Evolutionary conservation across 2,113 vertebrate species (phyloP).

Genomic region (Phylloscopus trochilus): DNA sequence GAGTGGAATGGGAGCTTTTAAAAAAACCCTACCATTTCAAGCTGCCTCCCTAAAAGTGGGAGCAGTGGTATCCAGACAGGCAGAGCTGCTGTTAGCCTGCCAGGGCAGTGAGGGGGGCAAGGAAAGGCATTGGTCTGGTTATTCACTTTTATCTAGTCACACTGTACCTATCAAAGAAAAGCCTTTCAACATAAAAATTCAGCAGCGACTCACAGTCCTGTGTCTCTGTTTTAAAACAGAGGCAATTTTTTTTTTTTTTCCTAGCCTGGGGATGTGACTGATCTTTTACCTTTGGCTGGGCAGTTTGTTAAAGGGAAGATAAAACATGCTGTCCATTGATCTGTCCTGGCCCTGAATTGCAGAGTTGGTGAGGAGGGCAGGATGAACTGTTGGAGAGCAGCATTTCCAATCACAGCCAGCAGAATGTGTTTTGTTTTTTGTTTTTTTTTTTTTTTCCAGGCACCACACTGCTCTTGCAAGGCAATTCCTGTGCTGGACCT

Average conservation of each 20-base stretch:
- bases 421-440: too few species aligned
- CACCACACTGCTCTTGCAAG: not conserved
- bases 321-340: not conserved
- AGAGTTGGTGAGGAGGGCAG: not conserved
- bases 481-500: not conserved
- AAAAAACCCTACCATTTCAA: not conserved
- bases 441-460: not conserved
- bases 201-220: not conserved
- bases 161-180: not conserved
- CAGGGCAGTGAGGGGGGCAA: not conserved
- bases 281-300: not conserved
- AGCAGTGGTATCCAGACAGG: not conserved
- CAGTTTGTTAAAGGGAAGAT: not conserved
- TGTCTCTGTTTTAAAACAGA: not conserved
- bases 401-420: fast-evolving
- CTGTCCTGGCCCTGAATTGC: not conserved
- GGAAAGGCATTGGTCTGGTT: not conserved
- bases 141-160: not conserved
- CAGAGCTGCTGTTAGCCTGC: not conserved
- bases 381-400: not conserved
- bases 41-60: not conserved
- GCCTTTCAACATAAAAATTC: not conserved
- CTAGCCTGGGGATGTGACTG: not conserved
- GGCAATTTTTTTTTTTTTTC: not conserved
- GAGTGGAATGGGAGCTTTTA: not conserved